Evolutionary conservation across 2,113 vertebrate species (phyloP), one percentile per base, ranked within the genome.

Genomic region (Pseudorectes ferrugineus): DNA sequence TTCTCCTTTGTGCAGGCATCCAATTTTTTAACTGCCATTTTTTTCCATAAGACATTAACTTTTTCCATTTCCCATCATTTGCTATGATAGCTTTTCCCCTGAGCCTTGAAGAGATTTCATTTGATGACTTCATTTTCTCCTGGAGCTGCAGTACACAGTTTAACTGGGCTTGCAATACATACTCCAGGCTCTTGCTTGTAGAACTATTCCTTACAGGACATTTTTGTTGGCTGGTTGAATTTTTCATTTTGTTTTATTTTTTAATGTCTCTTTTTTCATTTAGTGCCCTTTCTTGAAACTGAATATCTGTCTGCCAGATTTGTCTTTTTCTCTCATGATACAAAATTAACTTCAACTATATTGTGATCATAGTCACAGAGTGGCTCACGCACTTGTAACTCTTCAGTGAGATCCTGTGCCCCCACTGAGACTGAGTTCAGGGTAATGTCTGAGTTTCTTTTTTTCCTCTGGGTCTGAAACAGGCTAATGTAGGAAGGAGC

Each of bases 41-140:
- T 86, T 81, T 87, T 40, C 33, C 74, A 33, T 48, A 72, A 59
- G 48, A 57, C 8, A 75, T 10, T 21, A 87, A 52, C 26, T 31
- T 95, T 86, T 67, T 51, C 55, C 24, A 59, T 81, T 92, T 87
- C 28, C 70, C 48, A 45, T 87, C 36, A 79, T 93, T 89, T 40
- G 2, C 70, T 71, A 31, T 65, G 89, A 92, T 77, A 90, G 35
- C 24, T 92, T 93, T 94, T 70, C 75, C 82, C 82, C 78, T 73
- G 49, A 83, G 51, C 58, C 68, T 68, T 80, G 79, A 70, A 88
- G 42, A 92, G 46, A 92, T 79, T 92, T 75, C 62, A 66, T 75
- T 76, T 90, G 85, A 95, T 88, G 26, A 79, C 63, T 96, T 90
- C 42, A 85, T 94, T 95, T 96, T 92, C 66, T 89, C n/a, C 62